Percentiles rank a stretch among this genome's conserved stretches.
These are phyloP conservation scores for Loxodonta africana DNA, from an alignment of 2,113 vertebrate genomes.

Conservation along the genomic window DNA sequence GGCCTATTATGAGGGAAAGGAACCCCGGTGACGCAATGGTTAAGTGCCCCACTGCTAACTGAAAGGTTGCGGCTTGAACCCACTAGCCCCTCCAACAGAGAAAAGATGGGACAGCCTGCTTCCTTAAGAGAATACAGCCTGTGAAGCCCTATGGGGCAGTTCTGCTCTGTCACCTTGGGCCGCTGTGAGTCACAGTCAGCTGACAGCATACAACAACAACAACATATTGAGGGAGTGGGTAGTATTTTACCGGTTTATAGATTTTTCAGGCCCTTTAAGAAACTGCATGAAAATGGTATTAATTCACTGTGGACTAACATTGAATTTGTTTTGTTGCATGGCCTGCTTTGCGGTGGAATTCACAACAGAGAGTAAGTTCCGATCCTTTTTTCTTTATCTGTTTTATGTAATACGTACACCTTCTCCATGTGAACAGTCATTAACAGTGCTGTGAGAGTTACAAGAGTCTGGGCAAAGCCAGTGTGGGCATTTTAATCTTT, in stretches of 20 bases:
- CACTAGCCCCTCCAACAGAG: neutral
- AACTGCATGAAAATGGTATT: conserved; percentile 85
- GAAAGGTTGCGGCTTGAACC: neutral
- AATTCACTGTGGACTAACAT: conserved; percentile 88
- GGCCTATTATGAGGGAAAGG: neutral
- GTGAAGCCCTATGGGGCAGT: neutral
- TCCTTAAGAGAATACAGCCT: neutral
- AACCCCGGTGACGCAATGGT: neutral
- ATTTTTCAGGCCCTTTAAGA: conserved; percentile 75
- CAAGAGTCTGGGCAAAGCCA: neutral
- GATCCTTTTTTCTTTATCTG: conserved; percentile 73
- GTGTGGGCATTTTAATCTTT: neutral
- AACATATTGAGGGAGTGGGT: conserved; percentile 14
- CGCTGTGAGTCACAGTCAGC: neutral
- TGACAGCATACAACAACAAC: neutral
- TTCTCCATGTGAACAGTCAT: conserved; percentile 26
- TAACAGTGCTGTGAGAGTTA: neutral
- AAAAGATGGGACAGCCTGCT: neutral
- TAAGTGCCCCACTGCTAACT: neutral
- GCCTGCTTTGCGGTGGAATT: conserved; percentile 96
- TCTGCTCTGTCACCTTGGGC: neutral
- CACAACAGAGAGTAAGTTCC: conserved; percentile 99
- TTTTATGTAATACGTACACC: conserved; percentile 70
- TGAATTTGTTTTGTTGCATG: conserved; percentile 96
- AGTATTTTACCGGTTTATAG: conserved; percentile 56